A percentile compares a stretch with the other conserved stretches of the same genome.
These are phyloP conservation scores for Alligator sinensis DNA, from an alignment of 2,113 vertebrate genomes.

Conservation along the genomic window DNA sequence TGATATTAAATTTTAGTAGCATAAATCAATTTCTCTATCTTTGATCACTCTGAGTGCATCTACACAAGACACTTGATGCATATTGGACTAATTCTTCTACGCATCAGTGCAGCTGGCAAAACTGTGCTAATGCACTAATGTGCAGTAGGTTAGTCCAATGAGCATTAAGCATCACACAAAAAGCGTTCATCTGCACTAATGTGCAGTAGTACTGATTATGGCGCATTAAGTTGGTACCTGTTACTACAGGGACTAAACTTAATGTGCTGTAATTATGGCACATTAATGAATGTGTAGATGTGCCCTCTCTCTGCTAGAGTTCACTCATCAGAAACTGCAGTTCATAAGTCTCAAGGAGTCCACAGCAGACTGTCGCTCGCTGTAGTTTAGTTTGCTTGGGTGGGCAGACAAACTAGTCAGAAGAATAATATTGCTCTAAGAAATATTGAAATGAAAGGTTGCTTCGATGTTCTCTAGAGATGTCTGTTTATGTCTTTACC, in stretches of 20 bases:
- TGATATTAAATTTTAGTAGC: constrained; percentile 8
- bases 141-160: too few species aligned
- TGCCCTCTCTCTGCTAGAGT: neutral
- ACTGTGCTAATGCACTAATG: too few species aligned
- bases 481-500: neutral
- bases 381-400: neutral
- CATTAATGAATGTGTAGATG: too few species aligned
- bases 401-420: neutral
- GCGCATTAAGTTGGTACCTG: too few species aligned
- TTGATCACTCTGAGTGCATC: neutral
- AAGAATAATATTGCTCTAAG: neutral
- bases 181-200: too few species aligned
- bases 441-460: neutral
- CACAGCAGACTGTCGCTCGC: neutral
- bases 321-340: neutral
- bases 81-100: too few species aligned
- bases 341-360: neutral
- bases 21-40: neutral
- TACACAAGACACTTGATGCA: too few species aligned
- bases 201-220: too few species aligned
- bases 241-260: too few species aligned
- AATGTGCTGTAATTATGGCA: too few species aligned
- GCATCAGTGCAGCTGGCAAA: too few species aligned
- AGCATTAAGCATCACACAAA: too few species aligned
- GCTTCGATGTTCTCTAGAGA: neutral